Evolutionary conservation across 2,797 vertebrate genomes (phyloP).

Genomic region (Halcyon smyrnensis): DNA sequence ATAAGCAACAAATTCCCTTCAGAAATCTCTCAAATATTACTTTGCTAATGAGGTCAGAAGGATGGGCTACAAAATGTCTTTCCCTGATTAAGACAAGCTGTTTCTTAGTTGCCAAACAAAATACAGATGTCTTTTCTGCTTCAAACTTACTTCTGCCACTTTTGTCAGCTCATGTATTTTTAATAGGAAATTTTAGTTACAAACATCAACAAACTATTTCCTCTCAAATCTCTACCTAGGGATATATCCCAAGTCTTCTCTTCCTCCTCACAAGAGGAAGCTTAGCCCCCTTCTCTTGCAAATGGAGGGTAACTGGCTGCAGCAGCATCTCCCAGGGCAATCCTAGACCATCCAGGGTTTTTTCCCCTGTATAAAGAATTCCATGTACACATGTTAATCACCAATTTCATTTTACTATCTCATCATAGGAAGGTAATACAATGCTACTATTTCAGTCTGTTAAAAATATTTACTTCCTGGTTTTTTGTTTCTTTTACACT

Average conservation of each 20-base stretch:
- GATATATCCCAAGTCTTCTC: not conserved
- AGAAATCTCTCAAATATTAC: not conserved
- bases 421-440: not conserved
- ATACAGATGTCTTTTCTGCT: not conserved
- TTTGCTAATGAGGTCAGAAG: not conserved
- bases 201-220: not conserved
- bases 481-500: not conserved
- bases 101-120: not conserved
- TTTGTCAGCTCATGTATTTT: not conserved
- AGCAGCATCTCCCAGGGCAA: not conserved
- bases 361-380: not conserved
- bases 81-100: not conserved
- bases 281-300: not conserved
- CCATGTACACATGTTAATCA: not conserved
- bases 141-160: not conserved
- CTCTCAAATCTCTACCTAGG: not conserved
- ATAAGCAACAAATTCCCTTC: not conserved
- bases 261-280: not conserved
- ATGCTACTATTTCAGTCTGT: not conserved
- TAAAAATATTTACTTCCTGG: not conserved
- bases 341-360: not conserved
- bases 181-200: not conserved
- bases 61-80: not conserved
- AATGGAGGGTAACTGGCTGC: not conserved
- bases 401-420: accelerated